Base-by-base conservation (phyloP, 1,140 invertebrate species). In the Drosophila kurseongensis region DNA sequence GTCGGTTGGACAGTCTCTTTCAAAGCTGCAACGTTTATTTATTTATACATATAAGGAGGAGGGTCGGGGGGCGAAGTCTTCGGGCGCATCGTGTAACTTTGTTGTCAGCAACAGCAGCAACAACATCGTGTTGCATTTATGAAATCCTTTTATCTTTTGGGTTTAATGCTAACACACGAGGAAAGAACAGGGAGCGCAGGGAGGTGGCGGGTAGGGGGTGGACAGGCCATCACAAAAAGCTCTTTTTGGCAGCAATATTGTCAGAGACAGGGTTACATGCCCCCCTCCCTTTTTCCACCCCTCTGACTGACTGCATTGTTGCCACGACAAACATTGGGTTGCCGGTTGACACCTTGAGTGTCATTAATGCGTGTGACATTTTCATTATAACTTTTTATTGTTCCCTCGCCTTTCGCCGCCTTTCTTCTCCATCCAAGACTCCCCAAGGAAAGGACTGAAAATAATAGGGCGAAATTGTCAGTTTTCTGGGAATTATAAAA, bases 341-440 rank as follows among this genome's bases (percentile, higher is more conserved):
- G 82, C 81, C 82, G 65, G 75, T 50, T 85, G 82, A 88, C 82
- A 85, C 82, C 82, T 86, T 85, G 83, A 86, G 82, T 85, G 82
- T 88, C 82, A 85, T 85, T 85, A 85, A 85, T 85, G 82, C 75
- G 80, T 78, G 68, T 85, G 82, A 85, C 82, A 86, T 86, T 85
- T 85, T 85, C 83, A 86, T 86, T 85, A 85, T 85, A 85, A 75
- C 78, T 86, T 68, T 78, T 72, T 60, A 77, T 73, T 72, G 74
- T 86, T 42, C 60, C 63, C 47, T 41, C 54, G 29, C 29, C 29
- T 32, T 32, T 44, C 57, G 36, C n/a, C 16, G 12, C 27, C 18
- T 44, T n/a, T 29, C 38, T 29, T 5, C 18, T 14, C 35, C 29
- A 7, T 32, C 8, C 29, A 8, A 18, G 14, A 27, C 13, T 48